These are phyloP conservation scores for Tringa solitaria DNA, from an alignment of 2,113 vertebrate species.

Conservation along the genomic window DNA sequence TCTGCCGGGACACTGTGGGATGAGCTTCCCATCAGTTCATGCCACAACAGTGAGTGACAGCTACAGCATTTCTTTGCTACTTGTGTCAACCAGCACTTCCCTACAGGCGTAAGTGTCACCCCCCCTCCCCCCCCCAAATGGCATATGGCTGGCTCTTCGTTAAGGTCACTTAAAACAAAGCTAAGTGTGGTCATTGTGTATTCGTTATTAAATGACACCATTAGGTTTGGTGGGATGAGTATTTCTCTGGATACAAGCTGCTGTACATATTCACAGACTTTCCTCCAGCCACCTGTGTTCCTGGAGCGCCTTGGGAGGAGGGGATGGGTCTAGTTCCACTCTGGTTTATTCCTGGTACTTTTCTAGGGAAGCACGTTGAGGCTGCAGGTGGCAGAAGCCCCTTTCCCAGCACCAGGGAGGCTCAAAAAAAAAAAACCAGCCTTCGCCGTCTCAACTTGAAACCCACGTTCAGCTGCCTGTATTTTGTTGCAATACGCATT, in stretches of 20 bases:
- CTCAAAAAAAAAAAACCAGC: neutral
- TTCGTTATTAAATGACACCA: accelerated
- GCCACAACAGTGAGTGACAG: neutral
- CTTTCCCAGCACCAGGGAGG: neutral
- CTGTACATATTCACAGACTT: accelerated
- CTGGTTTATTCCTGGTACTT: neutral
- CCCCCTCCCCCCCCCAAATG: too few species aligned
- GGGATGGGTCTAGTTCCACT: neutral
- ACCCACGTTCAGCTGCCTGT: neutral
- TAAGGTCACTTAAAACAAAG: neutral
- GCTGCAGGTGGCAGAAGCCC: neutral
- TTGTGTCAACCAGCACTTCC: accelerated
- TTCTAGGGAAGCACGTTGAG: neutral
- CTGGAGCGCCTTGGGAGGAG: accelerated
- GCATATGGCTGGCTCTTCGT: neutral
- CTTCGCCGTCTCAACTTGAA: neutral
- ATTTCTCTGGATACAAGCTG: neutral
- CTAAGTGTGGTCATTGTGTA: accelerated
- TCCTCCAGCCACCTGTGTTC: neutral
- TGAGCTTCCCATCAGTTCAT: neutral
- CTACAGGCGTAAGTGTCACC: accelerated
- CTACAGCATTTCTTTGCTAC: accelerated
- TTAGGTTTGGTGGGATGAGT: accelerated
- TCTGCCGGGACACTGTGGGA: neutral
- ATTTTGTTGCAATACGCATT: neutral